A percentile compares a stretch with the other conserved stretches of the same genome.
Evolutionary conservation across 2,888 invertebrate genomes (phyloP).

Genomic region (Lysandra bellargus): DNA sequence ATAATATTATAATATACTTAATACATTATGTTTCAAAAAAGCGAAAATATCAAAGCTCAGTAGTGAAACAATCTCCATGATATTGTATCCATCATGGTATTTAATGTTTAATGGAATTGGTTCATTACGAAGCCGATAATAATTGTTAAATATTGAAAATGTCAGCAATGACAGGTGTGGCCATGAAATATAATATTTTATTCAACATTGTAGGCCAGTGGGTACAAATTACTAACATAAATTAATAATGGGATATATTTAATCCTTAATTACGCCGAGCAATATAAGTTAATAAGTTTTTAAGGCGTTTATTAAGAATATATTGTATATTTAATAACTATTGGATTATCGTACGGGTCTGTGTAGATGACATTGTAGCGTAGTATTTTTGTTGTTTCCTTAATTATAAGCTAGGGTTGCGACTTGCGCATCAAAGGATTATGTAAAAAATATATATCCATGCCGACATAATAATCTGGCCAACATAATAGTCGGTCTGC

Average conservation of each 20-base stretch:
- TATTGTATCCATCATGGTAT: conserved; percentile 19
- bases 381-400: background rate
- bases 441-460: background rate
- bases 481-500: too few species aligned
- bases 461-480: too few species aligned
- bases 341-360: conserved; percentile 17
- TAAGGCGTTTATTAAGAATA: conserved; percentile 30
- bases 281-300: conserved; percentile 38
- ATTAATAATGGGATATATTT: conserved; percentile 44
- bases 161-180: conserved; percentile 43
- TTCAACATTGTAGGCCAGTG: conserved; percentile 43
- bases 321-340: conserved; percentile 31
- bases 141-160: conserved; percentile 44
- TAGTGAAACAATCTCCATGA: background rate
- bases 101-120: conserved; percentile 37
- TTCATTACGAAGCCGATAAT: conserved; percentile 41
- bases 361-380: background rate
- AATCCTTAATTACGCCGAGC: conserved; percentile 41
- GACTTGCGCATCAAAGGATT: background rate
- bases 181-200: conserved; percentile 46
- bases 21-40: too few species aligned
- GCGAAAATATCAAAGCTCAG: background rate
- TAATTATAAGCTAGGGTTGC: background rate
- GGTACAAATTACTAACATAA: conserved; percentile 43
- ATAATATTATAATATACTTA: too few species aligned